Conservation (phyloP, 2,113 vertebrate species). For the Antechinus stuartii region DNA sequence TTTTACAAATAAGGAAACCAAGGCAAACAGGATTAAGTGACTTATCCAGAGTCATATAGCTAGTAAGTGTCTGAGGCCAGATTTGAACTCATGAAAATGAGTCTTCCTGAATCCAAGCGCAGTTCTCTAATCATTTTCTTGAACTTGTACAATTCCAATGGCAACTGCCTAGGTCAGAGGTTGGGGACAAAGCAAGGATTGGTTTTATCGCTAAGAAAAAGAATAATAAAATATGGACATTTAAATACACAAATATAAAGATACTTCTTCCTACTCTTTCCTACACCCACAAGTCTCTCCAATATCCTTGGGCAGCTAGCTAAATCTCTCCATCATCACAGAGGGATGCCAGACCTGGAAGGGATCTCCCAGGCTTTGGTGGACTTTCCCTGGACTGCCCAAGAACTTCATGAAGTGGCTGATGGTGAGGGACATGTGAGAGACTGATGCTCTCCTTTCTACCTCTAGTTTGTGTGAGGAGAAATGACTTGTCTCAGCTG, state of each 20-base stretch:
- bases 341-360: not conserved
- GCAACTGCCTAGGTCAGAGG: accelerated
- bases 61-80: not conserved
- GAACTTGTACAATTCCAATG: not conserved
- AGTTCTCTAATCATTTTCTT: not conserved
- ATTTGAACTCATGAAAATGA: not conserved
- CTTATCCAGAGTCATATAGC: not conserved
- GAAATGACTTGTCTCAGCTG: not conserved
- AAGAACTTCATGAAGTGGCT: not conserved
- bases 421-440: not conserved
- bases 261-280: not conserved
- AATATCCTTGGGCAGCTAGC: not conserved
- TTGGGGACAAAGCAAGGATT: accelerated
- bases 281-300: not conserved
- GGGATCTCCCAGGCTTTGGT: not conserved
- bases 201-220: not conserved
- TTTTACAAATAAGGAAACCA: not conserved
- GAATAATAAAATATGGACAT: not conserved
- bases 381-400: not conserved
- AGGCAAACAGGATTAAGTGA: not conserved
- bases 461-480: not conserved
- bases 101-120: not conserved
- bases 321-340: not conserved
- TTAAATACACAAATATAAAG: not conserved
- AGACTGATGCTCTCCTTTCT: not conserved